phyloP scores from a whole-genome alignment of 2,797 vertebrate species.

The Loris lydekkerianus region DNA sequence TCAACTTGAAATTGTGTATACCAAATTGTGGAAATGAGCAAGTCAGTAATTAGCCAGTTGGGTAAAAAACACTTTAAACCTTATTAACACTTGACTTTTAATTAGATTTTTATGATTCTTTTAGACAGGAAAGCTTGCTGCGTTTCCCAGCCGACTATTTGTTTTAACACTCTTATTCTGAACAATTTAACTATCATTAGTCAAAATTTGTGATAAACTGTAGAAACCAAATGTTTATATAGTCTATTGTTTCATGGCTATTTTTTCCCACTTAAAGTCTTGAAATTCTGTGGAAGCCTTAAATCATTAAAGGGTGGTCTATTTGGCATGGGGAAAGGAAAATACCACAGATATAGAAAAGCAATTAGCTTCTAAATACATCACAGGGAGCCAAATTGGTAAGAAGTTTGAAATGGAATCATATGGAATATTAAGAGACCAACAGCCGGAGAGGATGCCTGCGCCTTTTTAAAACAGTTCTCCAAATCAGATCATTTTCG shows the following conservation, averaged over 20 bases:
- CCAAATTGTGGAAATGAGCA: not conserved
- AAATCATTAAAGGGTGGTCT: not conserved
- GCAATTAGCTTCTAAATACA: not conserved
- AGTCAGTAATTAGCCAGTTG: not conserved
- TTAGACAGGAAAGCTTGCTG: not conserved
- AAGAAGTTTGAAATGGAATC: slow-evolving; percentile 14
- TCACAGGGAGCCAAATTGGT: not conserved
- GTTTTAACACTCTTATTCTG: not conserved
- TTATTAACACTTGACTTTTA: slow-evolving; percentile 39
- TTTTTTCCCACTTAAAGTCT: slow-evolving; percentile 9
- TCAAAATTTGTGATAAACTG: slow-evolving; percentile 32
- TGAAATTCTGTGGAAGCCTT: slow-evolving; percentile 50
- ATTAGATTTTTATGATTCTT: slow-evolving; percentile 1
- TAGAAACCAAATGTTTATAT: not conserved
- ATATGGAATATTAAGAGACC: not conserved
- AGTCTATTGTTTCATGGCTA: not conserved
- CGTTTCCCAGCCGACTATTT: not conserved
- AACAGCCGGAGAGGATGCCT: not conserved
- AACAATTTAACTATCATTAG: not conserved
- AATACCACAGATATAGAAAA: not conserved
- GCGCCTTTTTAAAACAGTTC: slow-evolving; percentile 19
- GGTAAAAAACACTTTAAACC: not conserved
- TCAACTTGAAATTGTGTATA: slow-evolving; percentile 28
- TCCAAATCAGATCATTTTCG: slow-evolving; percentile 17
- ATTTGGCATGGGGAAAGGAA: slow-evolving; percentile 29